phyloP scores from a whole-genome alignment of 1,140 invertebrate species.

The Leptestheria dahalacensis region DNA sequence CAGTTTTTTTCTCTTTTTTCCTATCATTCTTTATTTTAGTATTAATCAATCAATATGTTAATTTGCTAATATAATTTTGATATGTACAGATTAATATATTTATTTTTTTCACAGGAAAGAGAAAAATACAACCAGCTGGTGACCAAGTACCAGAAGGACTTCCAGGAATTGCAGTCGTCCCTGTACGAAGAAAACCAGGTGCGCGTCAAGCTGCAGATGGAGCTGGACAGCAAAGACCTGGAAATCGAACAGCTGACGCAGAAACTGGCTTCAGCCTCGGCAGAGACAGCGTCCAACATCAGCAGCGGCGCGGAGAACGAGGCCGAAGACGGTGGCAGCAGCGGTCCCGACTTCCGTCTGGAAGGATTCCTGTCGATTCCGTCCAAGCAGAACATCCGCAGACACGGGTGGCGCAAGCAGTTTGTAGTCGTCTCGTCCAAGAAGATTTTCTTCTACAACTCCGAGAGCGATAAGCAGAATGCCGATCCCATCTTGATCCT shows the following conservation, averaged over 20 bases:
- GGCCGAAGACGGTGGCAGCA: conserved; percentile 39
- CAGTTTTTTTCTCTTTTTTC: no score
- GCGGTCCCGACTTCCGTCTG: conserved; percentile 49
- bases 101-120: no score
- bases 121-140: conserved; percentile 82
- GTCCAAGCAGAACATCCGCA: conserved; percentile 84
- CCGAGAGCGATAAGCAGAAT: conserved; percentile 84
- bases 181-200: conserved; percentile 48
- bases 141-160: conserved; percentile 64
- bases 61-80: background rate
- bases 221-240: conserved; percentile 86
- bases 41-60: no score
- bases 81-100: no score
- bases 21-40: no score
- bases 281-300: conserved; percentile 76
- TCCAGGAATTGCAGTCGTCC: conserved; percentile 64
- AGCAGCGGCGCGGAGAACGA: conserved; percentile 67
- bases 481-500: conserved; percentile 86
- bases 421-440: conserved; percentile 92
- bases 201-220: conserved; percentile 74
- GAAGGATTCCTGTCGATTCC: conserved; percentile 93
- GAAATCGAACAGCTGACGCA: conserved; percentile 84
- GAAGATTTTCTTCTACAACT: conserved; percentile 96
- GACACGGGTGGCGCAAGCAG: conserved; percentile 93
- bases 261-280: conserved; percentile 46